Conservation (phyloP, 2,113 vertebrate species). For the Cephalopholis sonnerati region DNA sequence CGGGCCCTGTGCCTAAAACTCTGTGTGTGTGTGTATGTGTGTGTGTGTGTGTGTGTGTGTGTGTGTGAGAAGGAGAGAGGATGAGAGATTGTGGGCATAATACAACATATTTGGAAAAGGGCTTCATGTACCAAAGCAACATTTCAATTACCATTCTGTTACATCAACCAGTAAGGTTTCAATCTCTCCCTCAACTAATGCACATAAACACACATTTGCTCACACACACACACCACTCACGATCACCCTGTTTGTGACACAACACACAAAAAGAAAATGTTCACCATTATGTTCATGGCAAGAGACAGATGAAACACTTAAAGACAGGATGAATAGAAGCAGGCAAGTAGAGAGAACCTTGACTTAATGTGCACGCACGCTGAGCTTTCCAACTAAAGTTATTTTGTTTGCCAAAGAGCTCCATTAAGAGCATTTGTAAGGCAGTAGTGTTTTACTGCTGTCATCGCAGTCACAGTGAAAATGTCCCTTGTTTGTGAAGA, state of each 20-base stretch:
- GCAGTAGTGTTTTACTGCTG: background rate
- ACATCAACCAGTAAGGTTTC: slow-evolving; percentile 52
- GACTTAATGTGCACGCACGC: slow-evolving; percentile 25
- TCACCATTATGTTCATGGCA: slow-evolving; percentile 22
- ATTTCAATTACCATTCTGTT: slow-evolving; percentile 59
- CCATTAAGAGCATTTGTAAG: slow-evolving; percentile 39
- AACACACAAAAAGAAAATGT: slow-evolving; percentile 43
- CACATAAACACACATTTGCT: background rate
- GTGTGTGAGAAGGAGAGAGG: background rate
- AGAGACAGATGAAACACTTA: slow-evolving; percentile 47
- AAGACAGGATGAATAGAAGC: slow-evolving; percentile 40
- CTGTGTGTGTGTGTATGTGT: slow-evolving; percentile 16
- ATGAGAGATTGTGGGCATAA: slow-evolving; percentile 40
- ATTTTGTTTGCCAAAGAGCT: slow-evolving; percentile 24
- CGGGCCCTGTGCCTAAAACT: slow-evolving; percentile 46
- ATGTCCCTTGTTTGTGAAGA: slow-evolving; percentile 10
- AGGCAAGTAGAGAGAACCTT: slow-evolving; percentile 36
- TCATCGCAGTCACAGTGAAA: slow-evolving; percentile 11
- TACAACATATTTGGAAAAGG: slow-evolving; percentile 50
- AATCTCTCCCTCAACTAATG: slow-evolving; percentile 9
- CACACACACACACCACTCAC: background rate
- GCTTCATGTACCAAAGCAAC: slow-evolving; percentile 46
- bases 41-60: slow-evolving; percentile 17
- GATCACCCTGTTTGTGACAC: slow-evolving; percentile 31
- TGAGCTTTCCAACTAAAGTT: slow-evolving; percentile 27